A percentile compares a stretch with the other conserved stretches of the same genome.
Conservation (phyloP, 1,140 invertebrate species). For the Aphidius ervi region DNA sequence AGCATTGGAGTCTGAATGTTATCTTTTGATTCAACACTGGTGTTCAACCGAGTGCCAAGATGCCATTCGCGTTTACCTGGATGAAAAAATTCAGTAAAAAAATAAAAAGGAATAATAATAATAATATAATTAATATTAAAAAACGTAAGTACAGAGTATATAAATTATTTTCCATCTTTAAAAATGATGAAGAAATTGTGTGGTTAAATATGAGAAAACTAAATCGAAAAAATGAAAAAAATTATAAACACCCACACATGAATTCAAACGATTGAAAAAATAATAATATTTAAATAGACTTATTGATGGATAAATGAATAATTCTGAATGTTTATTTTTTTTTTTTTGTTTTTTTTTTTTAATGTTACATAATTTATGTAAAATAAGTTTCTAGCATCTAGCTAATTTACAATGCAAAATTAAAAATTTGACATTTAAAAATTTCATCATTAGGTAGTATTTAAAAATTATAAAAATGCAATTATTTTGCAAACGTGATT, state of each 20-base stretch:
- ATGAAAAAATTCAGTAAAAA: conserved; percentile 44
- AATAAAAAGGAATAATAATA: background rate
- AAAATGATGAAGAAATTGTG: conserved; percentile 1
- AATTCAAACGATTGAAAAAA: background rate
- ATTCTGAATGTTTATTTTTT: background rate
- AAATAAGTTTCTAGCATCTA: background rate
- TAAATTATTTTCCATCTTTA: background rate
- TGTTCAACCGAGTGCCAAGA: conserved; percentile 60
- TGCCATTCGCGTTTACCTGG: conserved; percentile 46
- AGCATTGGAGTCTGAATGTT: conserved; percentile 58
- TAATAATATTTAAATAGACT: background rate
- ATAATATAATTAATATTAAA: background rate
- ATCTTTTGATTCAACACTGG: conserved; percentile 63
- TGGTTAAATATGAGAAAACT: background rate
- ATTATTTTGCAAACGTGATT: too few relatives aligned
- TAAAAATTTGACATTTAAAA: too few relatives aligned
- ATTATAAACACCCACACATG: background rate
- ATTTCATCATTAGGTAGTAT: too few relatives aligned
- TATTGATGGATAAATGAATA: background rate
- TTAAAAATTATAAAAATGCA: too few relatives aligned
- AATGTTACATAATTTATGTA: background rate
- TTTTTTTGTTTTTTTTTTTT: background rate
- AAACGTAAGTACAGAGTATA: background rate
- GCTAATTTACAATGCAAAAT: too few relatives aligned
- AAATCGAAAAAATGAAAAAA: background rate